Conservation (phyloP, 92 coral and sea anemone genomes). For the Porites divaricata region DNA sequence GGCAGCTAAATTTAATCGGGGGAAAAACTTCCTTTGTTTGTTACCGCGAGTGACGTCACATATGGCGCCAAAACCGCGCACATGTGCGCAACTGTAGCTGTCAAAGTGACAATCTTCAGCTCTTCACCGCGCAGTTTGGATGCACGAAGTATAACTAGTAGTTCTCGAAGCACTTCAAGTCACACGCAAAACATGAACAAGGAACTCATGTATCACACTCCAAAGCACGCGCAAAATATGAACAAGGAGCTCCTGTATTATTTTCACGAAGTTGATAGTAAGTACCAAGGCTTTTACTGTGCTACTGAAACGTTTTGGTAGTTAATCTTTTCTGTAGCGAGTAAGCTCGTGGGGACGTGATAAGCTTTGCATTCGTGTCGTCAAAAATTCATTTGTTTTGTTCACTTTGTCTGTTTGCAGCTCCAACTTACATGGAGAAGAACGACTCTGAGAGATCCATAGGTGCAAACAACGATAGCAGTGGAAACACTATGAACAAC, state of each 20-base stretch:
- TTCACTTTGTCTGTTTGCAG: slow-evolving; percentile 8
- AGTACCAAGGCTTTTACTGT: not conserved
- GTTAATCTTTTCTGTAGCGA: not conserved
- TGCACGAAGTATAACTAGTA: too few species aligned
- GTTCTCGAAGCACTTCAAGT: too few species aligned
- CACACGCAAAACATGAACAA: slow-evolving; percentile 24
- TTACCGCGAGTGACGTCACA: slow-evolving; percentile 13
- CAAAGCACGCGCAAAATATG: too few species aligned
- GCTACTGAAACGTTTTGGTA: not conserved
- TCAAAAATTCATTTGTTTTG: not conserved
- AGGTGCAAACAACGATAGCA: too few species aligned
- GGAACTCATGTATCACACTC: slow-evolving; percentile 9
- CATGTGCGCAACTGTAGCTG: not conserved
- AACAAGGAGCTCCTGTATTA: slow-evolving; percentile 14
- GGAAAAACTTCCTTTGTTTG: too few species aligned
- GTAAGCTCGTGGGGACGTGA: too few species aligned
- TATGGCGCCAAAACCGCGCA: slow-evolving; percentile 27
- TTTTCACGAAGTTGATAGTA: not conserved
- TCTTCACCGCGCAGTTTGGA: not conserved
- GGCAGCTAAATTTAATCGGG: too few species aligned
- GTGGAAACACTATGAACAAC: not conserved
- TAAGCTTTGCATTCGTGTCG: not conserved
- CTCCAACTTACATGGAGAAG: too few species aligned
- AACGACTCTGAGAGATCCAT: too few species aligned
- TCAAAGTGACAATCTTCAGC: not conserved